Conservation (phyloP, 2,113 vertebrate genomes). For the Spheniscus mendiculus region DNA sequence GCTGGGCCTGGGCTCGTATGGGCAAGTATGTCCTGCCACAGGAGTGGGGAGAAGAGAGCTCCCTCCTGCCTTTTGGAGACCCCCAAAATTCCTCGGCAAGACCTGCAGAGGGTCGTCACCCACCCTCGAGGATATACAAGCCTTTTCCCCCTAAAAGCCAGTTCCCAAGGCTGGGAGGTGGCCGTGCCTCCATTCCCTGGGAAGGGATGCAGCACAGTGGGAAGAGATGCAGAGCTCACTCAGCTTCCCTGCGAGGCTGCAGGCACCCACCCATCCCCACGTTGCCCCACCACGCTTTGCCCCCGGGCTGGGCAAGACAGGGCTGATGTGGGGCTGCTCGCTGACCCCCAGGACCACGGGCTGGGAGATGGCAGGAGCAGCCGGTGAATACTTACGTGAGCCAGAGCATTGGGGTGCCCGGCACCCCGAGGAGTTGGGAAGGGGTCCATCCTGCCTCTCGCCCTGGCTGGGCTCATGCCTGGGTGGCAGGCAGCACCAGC, state of each 20-base stretch:
- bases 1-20: neutral
- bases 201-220: neutral
- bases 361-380: neutral
- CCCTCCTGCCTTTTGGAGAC: too few species aligned
- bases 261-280: neutral
- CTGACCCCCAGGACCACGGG: too few species aligned
- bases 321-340: accelerated
- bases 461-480: neutral
- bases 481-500: neutral
- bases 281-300: accelerated
- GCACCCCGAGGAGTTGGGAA: accelerated
- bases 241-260: neutral
- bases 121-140: neutral
- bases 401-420: accelerated
- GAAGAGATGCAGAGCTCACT: neutral
- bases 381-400: accelerated
- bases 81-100: accelerated
- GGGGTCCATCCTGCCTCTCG: neutral
- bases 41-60: accelerated
- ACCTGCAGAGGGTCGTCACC: neutral
- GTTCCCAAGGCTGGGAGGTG: accelerated
- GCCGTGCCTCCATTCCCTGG: neutral
- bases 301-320: neutral
- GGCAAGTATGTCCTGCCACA: accelerated
- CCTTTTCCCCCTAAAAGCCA: neutral